Evolutionary conservation across 1,140 invertebrate genomes (phyloP).

Genomic region (Drosophila leontia): DNA sequence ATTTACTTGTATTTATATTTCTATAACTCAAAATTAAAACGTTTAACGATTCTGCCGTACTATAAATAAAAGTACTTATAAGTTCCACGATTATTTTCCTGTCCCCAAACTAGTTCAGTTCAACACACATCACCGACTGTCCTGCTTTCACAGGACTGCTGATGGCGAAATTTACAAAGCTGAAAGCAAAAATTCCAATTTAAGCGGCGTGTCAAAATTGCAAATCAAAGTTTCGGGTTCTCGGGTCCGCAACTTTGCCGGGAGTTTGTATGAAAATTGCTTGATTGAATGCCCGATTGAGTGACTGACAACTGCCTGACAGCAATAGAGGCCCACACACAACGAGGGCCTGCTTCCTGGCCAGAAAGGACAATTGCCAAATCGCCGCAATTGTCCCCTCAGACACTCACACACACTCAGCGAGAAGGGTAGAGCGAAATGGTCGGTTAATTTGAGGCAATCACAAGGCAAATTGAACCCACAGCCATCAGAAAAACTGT

Average conservation of each 20-base stretch:
- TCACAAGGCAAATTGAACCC: conserved; percentile 70
- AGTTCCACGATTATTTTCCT: neutral
- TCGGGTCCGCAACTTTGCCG: conserved; percentile 44
- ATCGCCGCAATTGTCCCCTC: conserved; percentile 46
- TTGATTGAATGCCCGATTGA: conserved; percentile 79
- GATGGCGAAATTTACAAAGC: conserved; percentile 29
- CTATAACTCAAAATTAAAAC: no score
- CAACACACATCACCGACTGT: conserved; percentile 10
- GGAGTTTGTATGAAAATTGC: conserved; percentile 62
- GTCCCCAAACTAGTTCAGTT: conserved; percentile 13
- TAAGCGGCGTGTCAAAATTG: conserved; percentile 75
- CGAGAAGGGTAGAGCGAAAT: conserved; percentile 49
- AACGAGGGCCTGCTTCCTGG: neutral
- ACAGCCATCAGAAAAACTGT: conserved; percentile 41
- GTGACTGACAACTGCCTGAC: conserved; percentile 54
- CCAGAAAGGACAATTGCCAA: conserved; percentile 69
- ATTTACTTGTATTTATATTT: no score
- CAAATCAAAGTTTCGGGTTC: conserved; percentile 72
- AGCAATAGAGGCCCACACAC: conserved; percentile 2
- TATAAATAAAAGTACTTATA: no score
- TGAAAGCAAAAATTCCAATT: conserved; percentile 71
- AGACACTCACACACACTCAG: conserved; percentile 3
- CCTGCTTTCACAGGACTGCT: conserved; percentile 10
- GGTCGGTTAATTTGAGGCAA: conserved; percentile 79
- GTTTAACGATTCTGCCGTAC: no score